Base-by-base conservation (phyloP, 37 sponge, comb jelly and placozoan species). In the Petrosia ficiformis region DNA sequence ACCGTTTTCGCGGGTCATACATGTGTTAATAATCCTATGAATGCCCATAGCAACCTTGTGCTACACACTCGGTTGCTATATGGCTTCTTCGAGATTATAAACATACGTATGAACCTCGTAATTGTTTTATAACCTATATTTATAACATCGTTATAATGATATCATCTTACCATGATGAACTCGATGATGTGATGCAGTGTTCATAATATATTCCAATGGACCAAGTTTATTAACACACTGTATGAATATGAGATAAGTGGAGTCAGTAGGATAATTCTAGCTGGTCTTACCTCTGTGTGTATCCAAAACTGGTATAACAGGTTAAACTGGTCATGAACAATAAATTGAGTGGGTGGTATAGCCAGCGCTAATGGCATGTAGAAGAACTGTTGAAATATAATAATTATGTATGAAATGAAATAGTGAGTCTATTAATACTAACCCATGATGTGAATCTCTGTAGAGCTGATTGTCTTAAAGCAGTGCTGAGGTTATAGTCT, bases 261-360 rank as follows among this genome's bases (percentile, higher is more conserved):
- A n/a, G n/a, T n/a, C n/a, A n/a, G n/a, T n/a, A n/a, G n/a, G n/a
- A n/a, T n/a, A n/a, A n/a, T n/a, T n/a, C n/a, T n/a, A n/a, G n/a
- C n/a, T n/a, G n/a, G n/a, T n/a, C n/a, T 21, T 54, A 87, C 92
- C 81, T 96, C 94, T 33, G 97, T 96, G 86, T 96, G 97, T 34
- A 96, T 93, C 97, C 97, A 96, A 68, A 96, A 96, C 78, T 96
- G 97, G 59, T 96, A 96, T 66, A 96, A 64, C 3, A 93, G 77
- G 73, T 96, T 96, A 48, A 96, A 84, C 77, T 96, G 92, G 26
- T 75, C 68, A 77, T 96, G 97, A 0, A 90, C 82, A 10, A 90
- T 14, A 65, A 73, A 96, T 6, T 80, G 70, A 5, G 97, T 58
- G 0, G 97, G 92, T 1, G 97, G 97, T 3, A 96, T 68, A 30